Percentiles rank a stretch among this genome's conserved stretches.
Conservation (phyloP, 2,888 invertebrate genomes). For the Cyrtodaria siliqua region DNA sequence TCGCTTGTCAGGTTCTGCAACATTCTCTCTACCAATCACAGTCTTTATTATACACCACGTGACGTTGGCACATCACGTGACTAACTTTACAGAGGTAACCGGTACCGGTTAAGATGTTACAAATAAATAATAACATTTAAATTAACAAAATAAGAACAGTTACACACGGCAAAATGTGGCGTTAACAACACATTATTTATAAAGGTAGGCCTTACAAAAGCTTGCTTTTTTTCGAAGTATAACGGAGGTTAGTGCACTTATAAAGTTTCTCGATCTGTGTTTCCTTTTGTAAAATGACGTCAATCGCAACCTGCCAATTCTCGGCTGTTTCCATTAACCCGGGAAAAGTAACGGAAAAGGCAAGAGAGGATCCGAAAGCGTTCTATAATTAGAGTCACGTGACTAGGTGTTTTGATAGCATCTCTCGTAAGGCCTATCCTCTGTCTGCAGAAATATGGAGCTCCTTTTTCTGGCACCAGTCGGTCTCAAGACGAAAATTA, state of each 20-base stretch:
- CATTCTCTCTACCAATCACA: constrained; percentile 66
- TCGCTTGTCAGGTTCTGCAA: constrained; percentile 41
- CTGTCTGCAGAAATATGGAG: constrained; percentile 50
- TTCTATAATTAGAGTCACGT: constrained; percentile 42
- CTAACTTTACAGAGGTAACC: constrained; percentile 63
- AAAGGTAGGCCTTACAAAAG: constrained; percentile 69
- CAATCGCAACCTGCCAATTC: not conserved
- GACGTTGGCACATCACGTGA: constrained; percentile 42
- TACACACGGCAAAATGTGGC: constrained; percentile 68
- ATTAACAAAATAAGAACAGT: constrained; percentile 51
- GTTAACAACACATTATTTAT: constrained; percentile 21
- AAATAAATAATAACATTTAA: constrained; percentile 55
- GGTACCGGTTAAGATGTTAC: constrained; percentile 71
- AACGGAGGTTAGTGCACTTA: too few relatives aligned
- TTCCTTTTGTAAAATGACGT: constrained; percentile 3
- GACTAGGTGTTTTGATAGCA: constrained; percentile 34
- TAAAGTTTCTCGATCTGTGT: too few relatives aligned
- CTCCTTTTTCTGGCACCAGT: constrained; percentile 33
- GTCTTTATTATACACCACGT: constrained; percentile 48
- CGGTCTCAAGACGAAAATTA: not conserved
- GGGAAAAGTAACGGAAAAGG: constrained; percentile 9
- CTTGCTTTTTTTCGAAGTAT: constrained; percentile 2
- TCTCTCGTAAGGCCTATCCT: constrained; percentile 69
- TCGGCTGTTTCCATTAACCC: not conserved
- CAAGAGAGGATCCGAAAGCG: too few relatives aligned